Base-by-base conservation (phyloP, 2,113 vertebrate genomes). In the Sclerurus mexicanus region DNA sequence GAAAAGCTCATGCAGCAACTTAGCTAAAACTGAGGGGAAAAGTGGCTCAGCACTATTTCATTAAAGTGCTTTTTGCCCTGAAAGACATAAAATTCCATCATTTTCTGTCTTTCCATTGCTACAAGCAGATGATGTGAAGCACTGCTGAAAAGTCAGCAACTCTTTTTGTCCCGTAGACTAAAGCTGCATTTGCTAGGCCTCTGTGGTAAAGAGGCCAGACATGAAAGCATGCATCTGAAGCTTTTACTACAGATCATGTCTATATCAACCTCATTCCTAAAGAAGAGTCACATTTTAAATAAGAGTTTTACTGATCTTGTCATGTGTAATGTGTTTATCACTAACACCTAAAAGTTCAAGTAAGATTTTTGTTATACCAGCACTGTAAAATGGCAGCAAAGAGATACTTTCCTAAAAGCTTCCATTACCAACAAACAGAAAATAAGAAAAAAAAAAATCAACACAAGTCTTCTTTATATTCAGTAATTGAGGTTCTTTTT, bases 11-110 rank as follows among this genome's bases (percentile, higher is more conserved):
- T 10, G 23, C 17, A 83, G 35, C 9, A 68, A 56, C 13, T 44
- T n/a, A 76, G 14, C 27, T 73, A 64, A 66, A 89, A 44, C 5
- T 10, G 20, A 52, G 2, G 10, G 0, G 0, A 0, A 3, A 27
- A 40, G 55, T 59, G 6, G 16, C 17, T 75, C 35, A 72, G 23
- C 10, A 55, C 7, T 40, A 52, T 66, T 81, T 69, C 6, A 31
- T 24, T 60, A 28, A 9, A 25, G 5, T 1, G 4, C 10, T 79
- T 82, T 62, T 73, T 59, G 1, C 22, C 14, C 19, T 44, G n/a
- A 69, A 85, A 87, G 40, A 49, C 15, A 33, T 40, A 35, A 40
- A 80, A 73, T 31, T 58, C 11, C 28, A 44, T 46, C 5, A 64
- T 62, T 25, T 33, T n/a, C 2, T 50, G 30, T 53, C 21, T 50